Conservation (phyloP, 2,113 vertebrate genomes). For the Elachura formosa region DNA sequence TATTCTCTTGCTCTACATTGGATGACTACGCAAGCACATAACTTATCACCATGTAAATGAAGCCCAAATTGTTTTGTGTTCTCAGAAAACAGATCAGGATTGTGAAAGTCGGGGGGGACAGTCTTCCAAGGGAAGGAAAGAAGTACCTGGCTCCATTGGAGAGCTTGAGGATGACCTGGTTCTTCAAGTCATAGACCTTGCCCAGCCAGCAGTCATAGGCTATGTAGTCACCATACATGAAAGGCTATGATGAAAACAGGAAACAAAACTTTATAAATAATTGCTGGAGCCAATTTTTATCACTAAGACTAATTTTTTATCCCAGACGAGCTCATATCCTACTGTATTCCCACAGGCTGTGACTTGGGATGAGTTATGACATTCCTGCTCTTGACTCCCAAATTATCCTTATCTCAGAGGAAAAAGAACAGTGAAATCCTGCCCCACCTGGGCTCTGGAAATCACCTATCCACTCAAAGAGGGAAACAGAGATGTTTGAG, state of each 20-base stretch:
- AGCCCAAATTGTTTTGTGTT: background rate
- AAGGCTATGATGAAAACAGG: constrained; percentile 75
- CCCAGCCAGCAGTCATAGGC: constrained; percentile 98
- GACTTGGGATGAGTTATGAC: background rate
- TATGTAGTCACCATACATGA: constrained; percentile 98
- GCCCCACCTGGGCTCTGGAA: background rate
- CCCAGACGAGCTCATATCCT: background rate
- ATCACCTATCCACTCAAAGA: background rate
- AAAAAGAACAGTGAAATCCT: background rate
- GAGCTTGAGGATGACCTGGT: constrained; percentile 95
- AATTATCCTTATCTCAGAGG: background rate
- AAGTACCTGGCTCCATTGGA: constrained; percentile 95
- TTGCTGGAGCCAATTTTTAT: background rate
- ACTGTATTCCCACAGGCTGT: background rate
- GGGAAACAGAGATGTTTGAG: background rate
- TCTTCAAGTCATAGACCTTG: constrained; percentile 96
- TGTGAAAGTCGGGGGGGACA: background rate
- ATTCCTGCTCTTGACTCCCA: background rate
- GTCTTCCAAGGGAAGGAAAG: background rate
- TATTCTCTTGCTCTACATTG: background rate
- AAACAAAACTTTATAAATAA: background rate
- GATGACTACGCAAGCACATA: background rate
- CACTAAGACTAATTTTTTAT: background rate
- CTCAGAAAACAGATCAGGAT: background rate
- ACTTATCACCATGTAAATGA: background rate